phyloP scores from a whole-genome alignment of 2,113 vertebrate genomes.

The Pseudorectes ferrugineus region DNA sequence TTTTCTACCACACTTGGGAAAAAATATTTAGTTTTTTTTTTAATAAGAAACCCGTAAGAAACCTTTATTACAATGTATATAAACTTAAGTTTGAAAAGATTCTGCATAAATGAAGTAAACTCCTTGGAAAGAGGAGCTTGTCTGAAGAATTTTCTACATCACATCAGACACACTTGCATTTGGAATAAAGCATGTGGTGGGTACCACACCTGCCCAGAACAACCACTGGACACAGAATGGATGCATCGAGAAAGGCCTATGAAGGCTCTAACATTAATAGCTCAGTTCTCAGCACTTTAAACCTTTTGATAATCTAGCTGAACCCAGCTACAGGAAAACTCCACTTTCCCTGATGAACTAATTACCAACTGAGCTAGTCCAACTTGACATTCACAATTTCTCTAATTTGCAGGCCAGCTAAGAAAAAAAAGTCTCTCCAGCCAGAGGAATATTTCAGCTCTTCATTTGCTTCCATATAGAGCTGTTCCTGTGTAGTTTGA shows the following conservation, averaged over 20 bases:
- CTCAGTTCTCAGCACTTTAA: not conserved
- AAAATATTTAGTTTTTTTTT: not conserved
- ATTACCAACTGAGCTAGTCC: not conserved
- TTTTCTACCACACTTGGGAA: not conserved
- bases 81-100: not conserved
- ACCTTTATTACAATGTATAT: not conserved
- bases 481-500: not conserved
- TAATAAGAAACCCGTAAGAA: not conserved
- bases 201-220: not conserved
- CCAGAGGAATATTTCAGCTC: not conserved
- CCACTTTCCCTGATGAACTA: not conserved
- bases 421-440: not conserved
- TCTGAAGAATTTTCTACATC: not conserved
- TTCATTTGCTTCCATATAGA: not conserved
- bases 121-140: not conserved
- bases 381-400: not conserved
- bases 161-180: not conserved
- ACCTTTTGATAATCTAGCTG: not conserved
- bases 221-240: not conserved
- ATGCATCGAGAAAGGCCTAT: not conserved
- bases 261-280: not conserved
- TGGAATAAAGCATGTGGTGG: not conserved
- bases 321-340: not conserved
- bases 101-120: not conserved
- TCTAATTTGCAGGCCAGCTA: not conserved